Percentiles rank a stretch among this genome's conserved stretches.
phyloP scores from a whole-genome alignment of 2,113 vertebrate genomes.

The Bos indicus region DNA sequence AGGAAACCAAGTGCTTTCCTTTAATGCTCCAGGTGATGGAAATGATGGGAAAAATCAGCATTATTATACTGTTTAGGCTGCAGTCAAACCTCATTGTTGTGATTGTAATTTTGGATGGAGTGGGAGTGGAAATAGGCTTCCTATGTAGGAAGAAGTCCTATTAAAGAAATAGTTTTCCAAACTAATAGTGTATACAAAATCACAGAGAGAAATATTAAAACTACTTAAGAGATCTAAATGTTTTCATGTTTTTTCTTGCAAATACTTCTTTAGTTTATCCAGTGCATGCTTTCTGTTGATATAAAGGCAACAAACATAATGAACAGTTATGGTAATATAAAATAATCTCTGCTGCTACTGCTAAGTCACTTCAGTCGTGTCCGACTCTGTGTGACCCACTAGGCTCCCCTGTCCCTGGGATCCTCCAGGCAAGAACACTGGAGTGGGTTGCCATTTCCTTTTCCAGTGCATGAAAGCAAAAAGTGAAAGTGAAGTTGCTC shows the following conservation, averaged over 20 bases:
- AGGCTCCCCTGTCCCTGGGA: too few species aligned
- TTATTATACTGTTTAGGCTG: neutral
- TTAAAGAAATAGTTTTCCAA: neutral
- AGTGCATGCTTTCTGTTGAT: neutral
- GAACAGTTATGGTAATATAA: neutral
- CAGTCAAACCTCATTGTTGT: neutral
- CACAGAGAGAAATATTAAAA: neutral
- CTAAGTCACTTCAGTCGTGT: too few species aligned
- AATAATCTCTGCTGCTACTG: neutral
- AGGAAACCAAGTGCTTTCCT: neutral
- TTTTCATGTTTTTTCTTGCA: neutral
- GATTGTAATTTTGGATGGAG: neutral
- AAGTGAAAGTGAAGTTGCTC: too few species aligned
- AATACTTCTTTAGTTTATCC: neutral
- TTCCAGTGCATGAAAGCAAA: too few species aligned
- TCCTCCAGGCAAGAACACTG: too few species aligned
- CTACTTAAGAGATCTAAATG: neutral
- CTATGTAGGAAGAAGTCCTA: neutral
- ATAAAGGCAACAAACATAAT: neutral
- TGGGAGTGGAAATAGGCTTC: neutral
- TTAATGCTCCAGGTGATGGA: neutral
- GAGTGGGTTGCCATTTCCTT: too few species aligned
- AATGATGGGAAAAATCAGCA: neutral
- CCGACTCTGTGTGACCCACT: too few species aligned
- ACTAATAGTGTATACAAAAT: neutral